These are phyloP conservation scores for Zoanthus gigantus DNA, from an alignment of 92 coral and sea anemone species.

Conservation along the genomic window DNA sequence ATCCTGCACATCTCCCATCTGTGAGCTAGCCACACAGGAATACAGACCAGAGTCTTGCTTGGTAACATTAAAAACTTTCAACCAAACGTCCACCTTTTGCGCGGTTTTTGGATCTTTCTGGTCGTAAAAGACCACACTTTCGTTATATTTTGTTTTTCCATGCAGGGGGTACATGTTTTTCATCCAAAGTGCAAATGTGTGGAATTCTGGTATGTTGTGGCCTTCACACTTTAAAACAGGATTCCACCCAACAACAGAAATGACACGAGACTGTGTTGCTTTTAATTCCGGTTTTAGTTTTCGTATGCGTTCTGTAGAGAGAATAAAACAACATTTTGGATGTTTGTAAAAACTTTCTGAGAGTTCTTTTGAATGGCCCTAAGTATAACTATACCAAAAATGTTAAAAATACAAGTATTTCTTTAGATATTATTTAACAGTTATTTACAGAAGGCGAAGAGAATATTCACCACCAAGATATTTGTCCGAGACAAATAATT, in stretches of 20 bases:
- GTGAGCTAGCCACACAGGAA: background rate
- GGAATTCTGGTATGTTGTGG: conserved; percentile 2
- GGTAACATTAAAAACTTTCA: background rate
- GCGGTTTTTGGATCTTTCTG: conserved; percentile 16
- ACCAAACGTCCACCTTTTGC: conserved; percentile 10
- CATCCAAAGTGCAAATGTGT: background rate
- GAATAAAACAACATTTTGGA: too few species aligned
- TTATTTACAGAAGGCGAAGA: too few species aligned
- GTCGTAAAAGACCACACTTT: background rate
- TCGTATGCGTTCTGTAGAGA: conserved; percentile 23
- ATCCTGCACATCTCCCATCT: conserved; percentile 2
- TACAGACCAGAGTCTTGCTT: conserved; percentile 23
- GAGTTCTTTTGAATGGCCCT: too few species aligned
- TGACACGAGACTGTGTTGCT: conserved; percentile 22
- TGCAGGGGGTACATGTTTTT: background rate
- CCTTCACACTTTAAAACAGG: conserved; percentile 19
- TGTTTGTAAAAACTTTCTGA: too few species aligned
- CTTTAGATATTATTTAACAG: too few species aligned
- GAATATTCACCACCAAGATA: too few species aligned
- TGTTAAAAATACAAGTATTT: too few species aligned
- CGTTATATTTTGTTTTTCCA: background rate
- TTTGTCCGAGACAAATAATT: too few species aligned
- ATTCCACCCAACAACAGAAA: background rate
- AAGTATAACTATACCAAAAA: too few species aligned
- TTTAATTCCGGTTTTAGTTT: background rate